Base-by-base conservation (phyloP, 2,113 vertebrate species). In the Eublepharis macularius region DNA sequence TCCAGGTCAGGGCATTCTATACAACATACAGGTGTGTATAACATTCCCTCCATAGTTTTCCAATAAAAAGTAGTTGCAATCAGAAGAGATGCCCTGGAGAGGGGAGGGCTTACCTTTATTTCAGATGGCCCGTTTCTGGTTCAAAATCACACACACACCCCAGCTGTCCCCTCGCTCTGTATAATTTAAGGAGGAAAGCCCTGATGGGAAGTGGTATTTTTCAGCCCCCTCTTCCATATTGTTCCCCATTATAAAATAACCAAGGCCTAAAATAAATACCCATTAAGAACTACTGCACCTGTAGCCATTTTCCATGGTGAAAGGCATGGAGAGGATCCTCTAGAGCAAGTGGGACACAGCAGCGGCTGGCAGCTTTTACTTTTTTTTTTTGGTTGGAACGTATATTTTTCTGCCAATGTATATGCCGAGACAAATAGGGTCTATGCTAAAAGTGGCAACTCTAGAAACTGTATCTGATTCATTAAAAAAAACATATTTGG, bases 261-360 rank as follows among this genome's bases (percentile, higher is more conserved):
- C 29, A n/a, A 41, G 80, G 0, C n/a, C 41, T 1, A 7, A 57
- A 36, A 57, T 10, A 21, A 65, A 43, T 16, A 41, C 10, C 34
- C 5, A 19, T 41, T 14, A 78, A 66, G 65, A 39, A 51, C 4
- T 43, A 6, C 29, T 66, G 78, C 76, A 19, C 2, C 0, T 0
- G 5, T 0, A 13, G 36, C 3, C 17, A 4, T 68, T 8, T 76
- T 76, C 81, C 39, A 51, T n/a, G 29, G 43, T 0, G 11, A 6
- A 51, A 51, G 41, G 19, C 17, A 19, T 41, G 26, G 24, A 26
- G 34, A 51, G 4, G 49, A 13, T 26, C 54, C 36, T 57, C 26
- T 29, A 57, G 36, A 49, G 24, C 36, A 70, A 76, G 74, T 26
- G 43, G n/a, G 24, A 26, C 34, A 34, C n/a, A 43, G 36, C 49